Conservation (phyloP, 2,797 vertebrate species). For the Rhabdophis nuchalis region DNA sequence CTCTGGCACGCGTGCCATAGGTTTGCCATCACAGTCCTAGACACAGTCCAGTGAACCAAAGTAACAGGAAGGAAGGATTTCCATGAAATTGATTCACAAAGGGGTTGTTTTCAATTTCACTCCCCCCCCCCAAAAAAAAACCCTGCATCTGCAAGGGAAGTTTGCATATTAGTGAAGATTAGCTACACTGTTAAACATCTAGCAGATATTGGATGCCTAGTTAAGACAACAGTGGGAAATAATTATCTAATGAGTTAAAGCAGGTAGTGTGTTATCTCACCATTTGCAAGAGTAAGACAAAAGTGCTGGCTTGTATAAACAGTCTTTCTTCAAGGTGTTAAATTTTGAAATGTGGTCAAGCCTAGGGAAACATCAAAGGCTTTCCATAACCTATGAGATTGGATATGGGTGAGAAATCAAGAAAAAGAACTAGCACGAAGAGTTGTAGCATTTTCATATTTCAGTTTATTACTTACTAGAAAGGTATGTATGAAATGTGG, state of each 20-base stretch:
- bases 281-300: not conserved
- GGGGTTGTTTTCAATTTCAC: not conserved
- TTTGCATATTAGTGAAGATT: not conserved
- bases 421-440: not conserved
- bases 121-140: not conserved
- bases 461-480: not conserved
- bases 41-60: not conserved
- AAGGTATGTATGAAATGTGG: not conserved
- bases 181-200: not conserved
- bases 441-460: not conserved
- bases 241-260: not conserved
- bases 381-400: not conserved
- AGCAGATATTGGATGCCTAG: not conserved
- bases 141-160: not conserved
- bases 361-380: not conserved
- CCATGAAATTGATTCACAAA: not conserved
- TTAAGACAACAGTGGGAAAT: not conserved
- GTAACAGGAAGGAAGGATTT: not conserved
- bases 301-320: not conserved
- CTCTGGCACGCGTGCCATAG: no score
- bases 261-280: not conserved
- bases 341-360: not conserved
- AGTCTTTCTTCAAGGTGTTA: not conserved
- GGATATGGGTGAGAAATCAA: not conserved
- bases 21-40: no score